Base-by-base conservation (phyloP, 2,888 invertebrate genomes). In the Drosophila diplacantha region DNA sequence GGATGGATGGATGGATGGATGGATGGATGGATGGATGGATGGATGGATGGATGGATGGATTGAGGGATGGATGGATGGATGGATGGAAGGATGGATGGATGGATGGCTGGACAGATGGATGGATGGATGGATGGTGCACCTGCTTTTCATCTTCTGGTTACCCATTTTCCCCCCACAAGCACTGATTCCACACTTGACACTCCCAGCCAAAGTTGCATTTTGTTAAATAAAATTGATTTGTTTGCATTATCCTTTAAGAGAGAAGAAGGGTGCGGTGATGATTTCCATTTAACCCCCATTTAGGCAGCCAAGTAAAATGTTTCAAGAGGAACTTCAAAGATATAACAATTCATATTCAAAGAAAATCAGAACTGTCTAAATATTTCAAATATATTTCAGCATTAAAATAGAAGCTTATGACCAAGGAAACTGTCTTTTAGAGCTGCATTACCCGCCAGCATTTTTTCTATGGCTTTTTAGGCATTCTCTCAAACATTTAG, bases 201-300 rank as follows among this genome's bases (percentile, higher is more conserved):
- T 49, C 20, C 16, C 35, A 20, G n/a, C 6, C 26, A 44, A 44
- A 44, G 50, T 18, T 35, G 35, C n/a, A 12, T n/a, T 16, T 53
- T 32, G 24, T 32, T 7, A 16, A 6, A 35, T 6, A 11, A 11
- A 35, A 26, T 49, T 26, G 20, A 31, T 32, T 31, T 20, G 46
- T 20, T 31, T 32, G 32, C 20, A 32, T 32, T 46, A 29, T 32
- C 11, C 34, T 47, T 47, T 20, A 3, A 20, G 12, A 5, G 24
- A 4, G 24, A 14, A 3, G 3, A 0, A n/a, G 16, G 6, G 3
- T 6, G 18, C 5, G 26, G n/a, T 5, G n/a, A 24, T 12, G 11
- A 37, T 12, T 5, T 5, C 24, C 5, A 9, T 39, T 41, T 41
- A 24, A 24, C n/a, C 22, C 5, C 39, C 39, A 22, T 22, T 39